Evolutionary conservation across 2,113 vertebrate species (phyloP).

Genomic region (Anoura caudifer): DNA sequence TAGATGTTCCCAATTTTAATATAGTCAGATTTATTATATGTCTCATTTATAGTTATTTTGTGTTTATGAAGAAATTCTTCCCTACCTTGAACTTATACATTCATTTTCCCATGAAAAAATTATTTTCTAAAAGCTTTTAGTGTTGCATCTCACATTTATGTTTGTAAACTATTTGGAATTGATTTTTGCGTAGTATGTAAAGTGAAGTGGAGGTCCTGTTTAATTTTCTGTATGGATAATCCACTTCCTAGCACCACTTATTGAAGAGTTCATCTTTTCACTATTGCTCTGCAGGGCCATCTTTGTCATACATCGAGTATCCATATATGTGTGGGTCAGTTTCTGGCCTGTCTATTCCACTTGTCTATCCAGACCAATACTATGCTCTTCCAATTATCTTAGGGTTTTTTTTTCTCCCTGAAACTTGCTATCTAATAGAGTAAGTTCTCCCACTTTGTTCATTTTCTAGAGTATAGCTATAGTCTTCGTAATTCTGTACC

Average conservation of each 20-base stretch:
- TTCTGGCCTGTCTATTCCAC: neutral
- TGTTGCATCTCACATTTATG: neutral
- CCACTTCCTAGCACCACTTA: neutral
- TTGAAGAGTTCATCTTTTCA: neutral
- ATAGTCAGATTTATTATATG: neutral
- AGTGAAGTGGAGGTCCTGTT: neutral
- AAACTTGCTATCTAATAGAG: neutral
- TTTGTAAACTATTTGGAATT: slow-evolving; percentile 2
- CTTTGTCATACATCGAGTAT: neutral
- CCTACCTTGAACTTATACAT: neutral
- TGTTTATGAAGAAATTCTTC: slow-evolving; percentile 22
- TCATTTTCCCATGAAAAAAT: neutral
- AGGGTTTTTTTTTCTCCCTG: neutral
- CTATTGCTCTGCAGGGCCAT: neutral
- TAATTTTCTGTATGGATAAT: neutral
- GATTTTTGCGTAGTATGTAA: neutral
- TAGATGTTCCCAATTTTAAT: neutral
- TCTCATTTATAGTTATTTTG: neutral
- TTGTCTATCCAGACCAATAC: neutral
- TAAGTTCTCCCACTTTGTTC: neutral
- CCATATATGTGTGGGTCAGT: neutral
- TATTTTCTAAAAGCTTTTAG: neutral
- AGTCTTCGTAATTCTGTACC: neutral
- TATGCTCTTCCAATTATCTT: neutral
- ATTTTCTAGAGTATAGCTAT: neutral